Conservation (phyloP, 1,140 invertebrate genomes). For the Pemphigus obesinymphae region DNA sequence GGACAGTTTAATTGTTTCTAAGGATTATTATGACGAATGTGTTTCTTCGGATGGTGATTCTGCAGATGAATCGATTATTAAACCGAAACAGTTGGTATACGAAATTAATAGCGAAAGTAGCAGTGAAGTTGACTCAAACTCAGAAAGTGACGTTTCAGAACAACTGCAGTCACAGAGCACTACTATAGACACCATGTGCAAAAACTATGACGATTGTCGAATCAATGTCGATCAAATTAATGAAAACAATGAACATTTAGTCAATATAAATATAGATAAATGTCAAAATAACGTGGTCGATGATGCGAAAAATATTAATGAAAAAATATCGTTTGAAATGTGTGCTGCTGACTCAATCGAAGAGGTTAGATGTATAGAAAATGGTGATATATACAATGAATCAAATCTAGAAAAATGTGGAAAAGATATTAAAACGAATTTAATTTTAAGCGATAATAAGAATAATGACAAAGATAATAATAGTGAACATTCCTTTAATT, state of each 20-base stretch:
- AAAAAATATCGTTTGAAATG: neutral
- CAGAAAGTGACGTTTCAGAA: neutral
- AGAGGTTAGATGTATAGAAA: neutral
- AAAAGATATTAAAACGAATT: neutral
- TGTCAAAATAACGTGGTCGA: neutral
- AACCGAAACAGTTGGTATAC: neutral
- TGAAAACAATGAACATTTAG: no score
- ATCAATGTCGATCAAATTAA: no score
- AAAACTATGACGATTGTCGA: no score
- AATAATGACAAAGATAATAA: neutral
- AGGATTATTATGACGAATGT: slow-evolving; percentile 15
- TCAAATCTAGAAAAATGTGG: neutral
- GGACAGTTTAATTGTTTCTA: neutral
- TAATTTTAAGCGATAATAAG: neutral
- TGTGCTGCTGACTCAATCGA: neutral
- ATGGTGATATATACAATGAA: neutral
- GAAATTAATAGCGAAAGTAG: neutral
- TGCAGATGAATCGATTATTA: neutral
- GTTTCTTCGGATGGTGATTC: slow-evolving; percentile 22
- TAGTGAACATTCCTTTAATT: neutral
- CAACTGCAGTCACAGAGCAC: neutral
- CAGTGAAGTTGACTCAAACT: neutral
- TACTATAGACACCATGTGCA: no score
- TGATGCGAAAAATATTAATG: neutral
- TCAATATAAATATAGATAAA: no score